Percentiles rank a stretch among this genome's conserved stretches.
Evolutionary conservation across 2,888 invertebrate genomes (phyloP).

Genomic region (Griposia aprilina): DNA sequence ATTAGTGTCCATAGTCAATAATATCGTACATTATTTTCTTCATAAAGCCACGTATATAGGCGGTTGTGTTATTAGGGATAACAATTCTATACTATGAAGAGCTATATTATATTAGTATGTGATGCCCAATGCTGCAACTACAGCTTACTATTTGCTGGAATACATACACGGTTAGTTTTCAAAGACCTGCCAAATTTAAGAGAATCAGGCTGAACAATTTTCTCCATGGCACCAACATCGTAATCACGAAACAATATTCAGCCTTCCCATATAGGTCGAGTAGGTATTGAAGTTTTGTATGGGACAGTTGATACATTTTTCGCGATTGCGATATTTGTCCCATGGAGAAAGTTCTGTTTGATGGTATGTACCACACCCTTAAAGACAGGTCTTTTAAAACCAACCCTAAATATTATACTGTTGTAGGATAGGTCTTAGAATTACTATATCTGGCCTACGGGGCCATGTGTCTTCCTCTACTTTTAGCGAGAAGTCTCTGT

Average conservation of each 20-base stretch:
- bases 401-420: neutral
- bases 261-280: no score
- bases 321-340: no score
- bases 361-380: no score
- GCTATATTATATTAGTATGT: slow-evolving; percentile 2
- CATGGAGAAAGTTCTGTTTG: no score
- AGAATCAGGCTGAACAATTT: no score
- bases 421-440: neutral
- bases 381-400: no score
- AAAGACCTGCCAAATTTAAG: no score
- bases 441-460: neutral
- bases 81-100: neutral
- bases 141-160: slow-evolving; percentile 17
- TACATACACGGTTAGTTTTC: neutral
- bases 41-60: slow-evolving; percentile 4
- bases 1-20: slow-evolving; percentile 7
- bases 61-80: neutral
- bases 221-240: no score
- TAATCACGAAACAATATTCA: no score
- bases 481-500: neutral
- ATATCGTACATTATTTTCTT: slow-evolving; percentile 4
- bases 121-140: neutral
- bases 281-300: no score
- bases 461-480: slow-evolving; percentile 34
- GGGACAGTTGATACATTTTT: no score